Percentiles rank a stretch among this genome's conserved stretches.
phyloP scores from a whole-genome alignment of 2,797 vertebrate genomes.

The Coccyzus lansbergi region DNA sequence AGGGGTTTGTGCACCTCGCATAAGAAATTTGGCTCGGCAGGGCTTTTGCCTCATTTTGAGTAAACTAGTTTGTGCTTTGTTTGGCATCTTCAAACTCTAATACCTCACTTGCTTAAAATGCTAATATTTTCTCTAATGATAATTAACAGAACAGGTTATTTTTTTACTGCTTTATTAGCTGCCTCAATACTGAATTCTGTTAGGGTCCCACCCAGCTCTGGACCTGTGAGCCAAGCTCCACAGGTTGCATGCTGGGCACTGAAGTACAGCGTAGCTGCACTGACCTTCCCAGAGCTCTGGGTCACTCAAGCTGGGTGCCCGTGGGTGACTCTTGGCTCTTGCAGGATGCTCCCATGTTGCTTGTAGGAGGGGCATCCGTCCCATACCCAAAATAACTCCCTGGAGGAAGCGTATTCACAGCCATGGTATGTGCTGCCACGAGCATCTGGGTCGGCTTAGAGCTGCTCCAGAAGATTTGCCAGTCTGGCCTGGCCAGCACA shows the following conservation, averaged over 20 bases:
- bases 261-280: rapidly evolving
- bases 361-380: background rate
- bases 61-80: background rate
- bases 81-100: background rate
- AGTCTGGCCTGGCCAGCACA: background rate
- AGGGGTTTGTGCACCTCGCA: background rate
- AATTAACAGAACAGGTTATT: background rate
- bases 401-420: background rate
- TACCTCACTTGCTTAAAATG: background rate
- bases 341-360: background rate
- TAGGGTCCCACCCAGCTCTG: background rate
- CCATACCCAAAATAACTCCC: background rate
- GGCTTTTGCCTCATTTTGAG: background rate
- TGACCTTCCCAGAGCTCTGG: background rate
- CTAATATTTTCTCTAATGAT: background rate
- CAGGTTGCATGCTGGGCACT: rapidly evolving
- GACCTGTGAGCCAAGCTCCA: background rate
- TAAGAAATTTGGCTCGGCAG: rapidly evolving
- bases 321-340: background rate
- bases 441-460: rapidly evolving
- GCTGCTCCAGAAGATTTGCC: background rate
- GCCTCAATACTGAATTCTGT: background rate
- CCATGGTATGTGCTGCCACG: background rate
- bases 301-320: background rate
- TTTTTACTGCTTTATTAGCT: background rate